These are phyloP conservation scores for Sylvilagus bachmani DNA, from an alignment of 2,113 vertebrate genomes.

Conservation along the genomic window DNA sequence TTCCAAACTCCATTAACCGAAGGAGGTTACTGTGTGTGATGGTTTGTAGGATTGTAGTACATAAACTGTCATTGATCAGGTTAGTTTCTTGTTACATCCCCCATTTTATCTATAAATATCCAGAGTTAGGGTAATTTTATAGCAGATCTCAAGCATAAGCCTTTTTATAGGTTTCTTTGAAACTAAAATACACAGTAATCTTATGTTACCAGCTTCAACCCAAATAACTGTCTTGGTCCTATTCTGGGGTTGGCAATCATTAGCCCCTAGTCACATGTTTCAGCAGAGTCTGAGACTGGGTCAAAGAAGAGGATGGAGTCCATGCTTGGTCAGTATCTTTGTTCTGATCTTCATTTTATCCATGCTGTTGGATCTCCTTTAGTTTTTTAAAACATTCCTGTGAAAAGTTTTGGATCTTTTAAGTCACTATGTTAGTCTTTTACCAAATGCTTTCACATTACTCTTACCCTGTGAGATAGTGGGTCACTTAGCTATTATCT, in stretches of 20 bases:
- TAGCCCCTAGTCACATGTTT: conserved; percentile 71
- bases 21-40: neutral
- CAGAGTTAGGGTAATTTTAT: conserved; percentile 79
- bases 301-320: conserved; percentile 54
- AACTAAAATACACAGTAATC: conserved; percentile 81
- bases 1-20: neutral
- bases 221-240: conserved; percentile 74
- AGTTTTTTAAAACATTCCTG: neutral
- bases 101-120: conserved; percentile 80
- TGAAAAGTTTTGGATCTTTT: conserved; percentile 45
- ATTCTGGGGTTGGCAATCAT: conserved; percentile 75
- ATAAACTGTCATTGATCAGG: conserved; percentile 64
- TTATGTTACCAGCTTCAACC: conserved; percentile 76
- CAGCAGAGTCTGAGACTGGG: conserved; percentile 43
- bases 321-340: conserved; percentile 36
- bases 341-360: conserved; percentile 59
- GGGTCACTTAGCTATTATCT: neutral
- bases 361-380: neutral
- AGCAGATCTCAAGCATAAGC: conserved; percentile 73
- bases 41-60: conserved; percentile 48
- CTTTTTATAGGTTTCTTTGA: conserved; percentile 81
- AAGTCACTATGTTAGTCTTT: conserved; percentile 1
- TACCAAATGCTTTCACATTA: neutral
- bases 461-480: neutral
- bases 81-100: conserved; percentile 74